Percentiles rank a stretch among this genome's conserved stretches.
These are phyloP conservation scores for Erythrocebus patas DNA, from an alignment of 2,113 vertebrate genomes.

Conservation along the genomic window DNA sequence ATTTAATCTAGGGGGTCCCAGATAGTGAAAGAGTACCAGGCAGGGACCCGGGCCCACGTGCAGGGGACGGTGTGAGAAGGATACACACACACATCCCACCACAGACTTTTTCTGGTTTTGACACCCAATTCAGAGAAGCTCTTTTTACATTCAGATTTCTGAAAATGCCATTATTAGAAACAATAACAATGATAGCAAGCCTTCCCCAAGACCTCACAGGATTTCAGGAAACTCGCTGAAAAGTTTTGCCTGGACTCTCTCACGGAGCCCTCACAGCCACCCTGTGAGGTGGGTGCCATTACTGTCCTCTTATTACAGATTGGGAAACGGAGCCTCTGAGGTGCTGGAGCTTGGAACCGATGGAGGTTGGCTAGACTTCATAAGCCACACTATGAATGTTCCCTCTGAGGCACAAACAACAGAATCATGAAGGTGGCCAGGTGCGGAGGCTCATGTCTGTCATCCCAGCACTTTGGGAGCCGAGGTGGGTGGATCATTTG, in stretches of 20 bases:
- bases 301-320: neutral
- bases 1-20: neutral
- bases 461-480: too few species aligned
- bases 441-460: too few species aligned
- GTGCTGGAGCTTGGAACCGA: neutral
- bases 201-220: too few species aligned
- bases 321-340: neutral
- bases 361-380: neutral
- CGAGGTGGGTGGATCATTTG: too few species aligned
- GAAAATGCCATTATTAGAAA: neutral
- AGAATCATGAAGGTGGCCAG: neutral
- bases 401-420: neutral
- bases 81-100: neutral
- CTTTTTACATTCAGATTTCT: neutral
- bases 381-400: neutral
- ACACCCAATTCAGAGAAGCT: neutral
- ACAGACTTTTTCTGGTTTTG: neutral
- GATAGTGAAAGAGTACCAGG: too few species aligned
- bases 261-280: rapidly evolving
- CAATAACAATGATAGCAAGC: neutral
- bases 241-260: neutral
- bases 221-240: neutral
- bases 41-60: too few species aligned
- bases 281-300: neutral
- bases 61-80: neutral